Conservation (phyloP, 2,888 invertebrate genomes). For the Fissipunctia ypsillon region DNA sequence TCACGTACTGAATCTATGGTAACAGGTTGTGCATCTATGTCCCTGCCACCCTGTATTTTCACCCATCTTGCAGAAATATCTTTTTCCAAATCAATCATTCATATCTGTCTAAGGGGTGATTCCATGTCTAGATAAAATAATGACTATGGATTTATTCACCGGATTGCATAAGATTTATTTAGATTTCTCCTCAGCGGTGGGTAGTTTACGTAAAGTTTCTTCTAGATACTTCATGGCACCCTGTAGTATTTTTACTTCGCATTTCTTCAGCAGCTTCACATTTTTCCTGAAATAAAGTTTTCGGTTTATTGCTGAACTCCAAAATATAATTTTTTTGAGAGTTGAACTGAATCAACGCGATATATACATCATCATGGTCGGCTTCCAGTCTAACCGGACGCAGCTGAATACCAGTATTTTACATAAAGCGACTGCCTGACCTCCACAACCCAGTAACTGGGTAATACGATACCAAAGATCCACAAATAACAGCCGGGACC, state of each 20-base stretch:
- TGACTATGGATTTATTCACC: background rate
- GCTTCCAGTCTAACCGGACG: too few relatives aligned
- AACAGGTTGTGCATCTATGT: too few relatives aligned
- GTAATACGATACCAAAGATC: too few relatives aligned
- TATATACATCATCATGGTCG: too few relatives aligned
- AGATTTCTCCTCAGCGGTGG: slow-evolving; percentile 67
- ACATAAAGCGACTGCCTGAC: too few relatives aligned
- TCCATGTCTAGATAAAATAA: background rate
- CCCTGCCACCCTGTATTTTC: too few relatives aligned
- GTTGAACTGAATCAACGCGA: too few relatives aligned
- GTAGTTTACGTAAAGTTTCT: slow-evolving; percentile 75
- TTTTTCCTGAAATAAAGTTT: slow-evolving; percentile 79
- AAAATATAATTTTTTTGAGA: too few relatives aligned
- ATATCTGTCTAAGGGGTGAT: background rate
- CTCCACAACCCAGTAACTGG: too few relatives aligned
- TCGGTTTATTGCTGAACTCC: background rate
- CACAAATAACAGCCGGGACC: too few relatives aligned
- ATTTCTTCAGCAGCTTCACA: slow-evolving; percentile 83
- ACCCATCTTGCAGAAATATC: slow-evolving; percentile 16
- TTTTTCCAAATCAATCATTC: background rate
- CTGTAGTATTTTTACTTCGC: slow-evolving; percentile 86
- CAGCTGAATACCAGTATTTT: too few relatives aligned
- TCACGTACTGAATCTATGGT: too few relatives aligned
- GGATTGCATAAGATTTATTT: slow-evolving; percentile 58
- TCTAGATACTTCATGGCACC: slow-evolving; percentile 84